These are phyloP conservation scores for Callimorpha dominula DNA, from an alignment of 2,888 invertebrate species.

Conservation along the genomic window DNA sequence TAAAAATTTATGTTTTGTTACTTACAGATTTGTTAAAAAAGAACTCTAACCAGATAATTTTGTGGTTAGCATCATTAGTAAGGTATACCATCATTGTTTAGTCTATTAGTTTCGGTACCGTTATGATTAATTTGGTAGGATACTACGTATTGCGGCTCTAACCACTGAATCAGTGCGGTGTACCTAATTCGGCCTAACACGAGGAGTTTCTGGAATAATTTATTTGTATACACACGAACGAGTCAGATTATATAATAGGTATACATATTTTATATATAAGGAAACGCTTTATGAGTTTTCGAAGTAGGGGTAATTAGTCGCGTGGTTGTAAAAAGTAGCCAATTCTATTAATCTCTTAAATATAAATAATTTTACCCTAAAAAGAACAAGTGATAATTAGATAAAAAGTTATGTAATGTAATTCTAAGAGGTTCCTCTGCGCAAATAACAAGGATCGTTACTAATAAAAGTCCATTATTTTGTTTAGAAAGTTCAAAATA, in stretches of 20 bases:
- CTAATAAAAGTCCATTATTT: too few species aligned
- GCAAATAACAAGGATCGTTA: too few species aligned
- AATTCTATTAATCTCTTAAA: background rate
- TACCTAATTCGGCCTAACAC: slow-evolving; percentile 24
- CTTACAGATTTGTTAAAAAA: background rate
- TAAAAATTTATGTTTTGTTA: background rate
- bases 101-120: slow-evolving; percentile 16
- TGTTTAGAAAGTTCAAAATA: too few species aligned
- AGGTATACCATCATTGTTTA: slow-evolving; percentile 12
- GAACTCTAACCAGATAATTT: background rate
- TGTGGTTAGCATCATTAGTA: background rate
- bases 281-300: background rate
- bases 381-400: background rate
- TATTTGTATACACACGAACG: background rate
- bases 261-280: background rate
- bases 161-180: slow-evolving; percentile 32
- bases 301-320: background rate
- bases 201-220: slow-evolving; percentile 18
- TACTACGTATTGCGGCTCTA: slow-evolving; percentile 14
- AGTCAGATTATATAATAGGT: background rate
- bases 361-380: background rate
- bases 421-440: too few species aligned
- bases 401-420: too few species aligned
- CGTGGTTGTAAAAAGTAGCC: background rate
- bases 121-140: slow-evolving; percentile 29